phyloP scores from a whole-genome alignment of 2,888 invertebrate species.

The Drosophila suboccidentalis region DNA sequence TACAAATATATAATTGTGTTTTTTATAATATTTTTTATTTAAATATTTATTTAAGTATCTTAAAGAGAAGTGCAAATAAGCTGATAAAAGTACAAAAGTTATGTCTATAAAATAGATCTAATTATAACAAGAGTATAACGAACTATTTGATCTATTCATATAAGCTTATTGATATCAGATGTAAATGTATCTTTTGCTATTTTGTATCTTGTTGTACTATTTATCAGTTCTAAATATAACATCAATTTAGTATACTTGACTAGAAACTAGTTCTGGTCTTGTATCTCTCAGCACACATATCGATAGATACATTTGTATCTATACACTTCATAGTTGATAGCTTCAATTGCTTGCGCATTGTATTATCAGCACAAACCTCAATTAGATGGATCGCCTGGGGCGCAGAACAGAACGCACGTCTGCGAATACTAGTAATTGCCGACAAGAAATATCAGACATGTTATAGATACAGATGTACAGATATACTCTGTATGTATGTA shows the following conservation, averaged over 20 bases:
- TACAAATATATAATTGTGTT: background rate
- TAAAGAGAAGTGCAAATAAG: background rate
- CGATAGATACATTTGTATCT: slow-evolving; percentile 17
- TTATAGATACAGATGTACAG: slow-evolving; percentile 19
- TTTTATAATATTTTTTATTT: background rate
- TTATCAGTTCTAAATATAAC: slow-evolving; percentile 5
- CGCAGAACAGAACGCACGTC: background rate
- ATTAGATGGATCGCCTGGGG: slow-evolving; percentile 11
- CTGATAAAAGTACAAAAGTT: background rate
- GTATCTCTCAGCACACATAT: background rate
- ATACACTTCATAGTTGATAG: slow-evolving; percentile 10
- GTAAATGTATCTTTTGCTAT: background rate
- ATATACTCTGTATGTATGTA: background rate
- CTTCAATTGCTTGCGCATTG: slow-evolving; percentile 13
- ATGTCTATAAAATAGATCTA: background rate
- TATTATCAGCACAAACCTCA: slow-evolving; percentile 10
- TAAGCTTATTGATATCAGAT: background rate
- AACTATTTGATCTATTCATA: background rate
- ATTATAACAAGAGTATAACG: background rate
- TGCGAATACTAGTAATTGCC: slow-evolving; percentile 9
- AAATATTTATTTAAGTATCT: background rate
- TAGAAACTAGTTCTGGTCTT: background rate
- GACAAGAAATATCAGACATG: slow-evolving; percentile 16
- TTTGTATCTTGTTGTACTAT: background rate
- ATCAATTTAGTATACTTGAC: background rate